Evolutionary conservation across 2,797 vertebrate genomes (phyloP), one percentile per base, ranked within the genome.

Genomic region (Etheostoma perlongum): DNA sequence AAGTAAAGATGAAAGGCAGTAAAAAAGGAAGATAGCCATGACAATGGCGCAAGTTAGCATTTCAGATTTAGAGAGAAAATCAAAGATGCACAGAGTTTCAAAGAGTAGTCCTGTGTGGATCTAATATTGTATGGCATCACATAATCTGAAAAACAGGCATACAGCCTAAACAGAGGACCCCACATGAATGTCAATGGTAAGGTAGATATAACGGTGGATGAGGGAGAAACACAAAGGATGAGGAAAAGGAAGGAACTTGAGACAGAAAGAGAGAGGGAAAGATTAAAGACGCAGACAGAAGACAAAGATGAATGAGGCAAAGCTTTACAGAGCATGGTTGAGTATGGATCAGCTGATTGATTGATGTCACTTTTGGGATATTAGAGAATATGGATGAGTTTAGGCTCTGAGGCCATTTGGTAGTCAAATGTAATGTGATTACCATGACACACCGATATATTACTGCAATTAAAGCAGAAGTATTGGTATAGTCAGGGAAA

Each of bases 391-490:
- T 83, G 83, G 90, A 94, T 93, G 90, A 87, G 72, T 27, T 63
- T 55, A 46, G 68, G 54, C 72, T 84, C 59, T 6, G 59, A 42
- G 48, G 73, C 74, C 75, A 90, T 93, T 95, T 93, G 88, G 85
- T 91, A 91, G 90, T 93, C 90, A 92, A 87, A 94, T 89, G 81
- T 89, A 91, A 90, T 81, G 78, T 48, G 80, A 93, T 94, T 92
- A 93, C 78, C 87, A 74, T 90, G 90, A 89, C 91, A 89, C 78
- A 62, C 83, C 90, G 82, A 94, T 94, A 90, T 77, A 88, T 93
- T 90, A 92, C 84, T 49, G 66, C 82, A 90, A 94, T 92, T 91
- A 93, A 86, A 90, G 77, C 71, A 86, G 90, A 94, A 91, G 84
- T 73, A 91, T 90, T 82, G 84, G 85, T 88, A 81, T 81, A 84